Evolutionary conservation across 2,888 invertebrate genomes (phyloP).

Genomic region (Torymus auratus): DNA sequence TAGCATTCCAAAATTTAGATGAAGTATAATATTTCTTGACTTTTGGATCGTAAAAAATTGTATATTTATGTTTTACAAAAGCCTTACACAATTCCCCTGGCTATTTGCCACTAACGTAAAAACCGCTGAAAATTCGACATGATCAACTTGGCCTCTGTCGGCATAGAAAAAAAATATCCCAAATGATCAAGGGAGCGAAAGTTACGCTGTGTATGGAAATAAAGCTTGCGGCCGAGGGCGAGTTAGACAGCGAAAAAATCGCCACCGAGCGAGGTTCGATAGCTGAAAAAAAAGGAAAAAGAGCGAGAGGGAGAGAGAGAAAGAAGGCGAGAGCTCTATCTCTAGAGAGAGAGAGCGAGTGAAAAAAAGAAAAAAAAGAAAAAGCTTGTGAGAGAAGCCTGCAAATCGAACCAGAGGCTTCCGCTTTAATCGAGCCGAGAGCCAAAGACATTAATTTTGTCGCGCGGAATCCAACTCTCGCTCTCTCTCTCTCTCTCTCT

Average conservation of each 20-base stretch:
- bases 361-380: background rate
- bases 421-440: conserved; percentile 46
- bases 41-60: too few relatives aligned
- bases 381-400: background rate
- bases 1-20: too few relatives aligned
- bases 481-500: background rate
- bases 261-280: background rate
- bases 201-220: background rate
- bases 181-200: background rate
- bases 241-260: conserved; percentile 10
- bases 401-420: conserved; percentile 37
- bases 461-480: background rate
- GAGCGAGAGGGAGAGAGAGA: conserved; percentile 20
- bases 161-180: conserved; percentile 25
- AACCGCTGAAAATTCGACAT: conserved; percentile 26
- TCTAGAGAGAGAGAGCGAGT: conserved; percentile 8
- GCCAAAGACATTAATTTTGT: conserved; percentile 54
- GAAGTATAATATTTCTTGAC: too few relatives aligned
- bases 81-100: background rate
- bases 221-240: background rate
- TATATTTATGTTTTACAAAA: conserved; percentile 9
- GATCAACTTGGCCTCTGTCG: conserved; percentile 32
- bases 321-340: conserved; percentile 23
- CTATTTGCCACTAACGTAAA: background rate
- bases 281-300: conserved; percentile 4